phyloP scores from a whole-genome alignment of 2,797 vertebrate species.

The Bryconaethiops microstoma region DNA sequence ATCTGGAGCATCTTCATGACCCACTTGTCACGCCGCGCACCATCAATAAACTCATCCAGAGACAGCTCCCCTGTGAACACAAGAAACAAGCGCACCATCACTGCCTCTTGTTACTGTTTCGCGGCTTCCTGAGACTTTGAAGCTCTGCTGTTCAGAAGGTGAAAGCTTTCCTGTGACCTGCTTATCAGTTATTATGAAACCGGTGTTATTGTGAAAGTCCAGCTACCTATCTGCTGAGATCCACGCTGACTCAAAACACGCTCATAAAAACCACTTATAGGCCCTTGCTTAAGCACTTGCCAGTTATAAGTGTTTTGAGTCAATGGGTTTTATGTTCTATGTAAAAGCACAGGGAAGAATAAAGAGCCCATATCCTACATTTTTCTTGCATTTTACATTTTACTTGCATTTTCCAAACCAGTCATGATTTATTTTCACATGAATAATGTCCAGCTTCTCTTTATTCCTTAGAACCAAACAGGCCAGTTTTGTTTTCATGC shows the following conservation, averaged over 20 bases:
- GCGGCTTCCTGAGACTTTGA: too few species aligned
- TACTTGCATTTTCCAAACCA: too few species aligned
- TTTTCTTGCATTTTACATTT: too few species aligned
- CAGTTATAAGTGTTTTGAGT: neutral
- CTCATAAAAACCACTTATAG: too few species aligned
- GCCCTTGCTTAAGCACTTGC: neutral
- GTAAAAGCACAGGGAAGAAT: too few species aligned
- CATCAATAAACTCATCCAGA: constrained; percentile 91
- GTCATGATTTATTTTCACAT: too few species aligned
- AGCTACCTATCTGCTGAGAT: neutral
- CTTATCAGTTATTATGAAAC: neutral
- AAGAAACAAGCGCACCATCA: constrained; percentile 24
- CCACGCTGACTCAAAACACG: neutral
- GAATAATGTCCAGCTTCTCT: too few species aligned
- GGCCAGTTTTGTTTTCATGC: too few species aligned
- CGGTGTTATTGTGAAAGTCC: too few species aligned
- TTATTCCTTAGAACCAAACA: too few species aligned
- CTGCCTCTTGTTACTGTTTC: neutral
- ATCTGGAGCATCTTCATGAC: constrained; percentile 98
- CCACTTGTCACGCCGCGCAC: constrained; percentile 92
- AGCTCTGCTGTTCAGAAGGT: neutral
- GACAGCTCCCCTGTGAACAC: constrained; percentile 86
- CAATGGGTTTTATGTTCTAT: too few species aligned
- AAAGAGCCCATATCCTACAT: too few species aligned
- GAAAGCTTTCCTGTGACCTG: neutral